Conservation (phyloP, 2,113 vertebrate species). For the Thymallus thymallus region DNA sequence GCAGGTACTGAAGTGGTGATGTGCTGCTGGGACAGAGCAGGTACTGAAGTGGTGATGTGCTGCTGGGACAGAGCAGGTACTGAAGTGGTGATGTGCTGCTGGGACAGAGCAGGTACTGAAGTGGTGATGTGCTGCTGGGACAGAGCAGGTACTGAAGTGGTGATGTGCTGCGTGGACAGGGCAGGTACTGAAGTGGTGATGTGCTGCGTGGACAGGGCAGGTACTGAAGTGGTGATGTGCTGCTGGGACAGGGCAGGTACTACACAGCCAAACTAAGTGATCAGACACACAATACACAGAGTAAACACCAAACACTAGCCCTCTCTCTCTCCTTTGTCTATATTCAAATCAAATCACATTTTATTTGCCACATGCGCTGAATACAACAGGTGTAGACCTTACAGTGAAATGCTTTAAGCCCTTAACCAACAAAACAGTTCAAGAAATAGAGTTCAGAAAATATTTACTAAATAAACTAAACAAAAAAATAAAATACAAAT, state of each 20-base stretch:
- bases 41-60: conserved; percentile 62
- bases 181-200: conserved; percentile 64
- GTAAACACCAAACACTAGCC: not conserved
- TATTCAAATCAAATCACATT: too few relatives aligned
- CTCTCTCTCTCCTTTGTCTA: too few relatives aligned
- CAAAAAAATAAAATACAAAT: too few relatives aligned
- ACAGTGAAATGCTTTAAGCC: too few relatives aligned
- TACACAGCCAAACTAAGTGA: conserved; percentile 35
- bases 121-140: conserved; percentile 61
- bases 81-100: conserved; percentile 65
- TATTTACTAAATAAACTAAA: too few relatives aligned
- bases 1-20: conserved; percentile 64
- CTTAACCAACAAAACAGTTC: too few relatives aligned
- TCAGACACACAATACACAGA: conserved; percentile 18
- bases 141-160: conserved; percentile 59
- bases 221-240: conserved; percentile 62
- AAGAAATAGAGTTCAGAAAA: too few relatives aligned
- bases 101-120: conserved; percentile 50
- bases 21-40: conserved; percentile 55
- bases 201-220: conserved; percentile 55
- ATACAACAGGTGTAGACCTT: too few relatives aligned
- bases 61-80: conserved; percentile 56
- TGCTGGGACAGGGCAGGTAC: conserved; percentile 50
- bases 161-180: conserved; percentile 58
- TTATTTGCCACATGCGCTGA: too few relatives aligned